Evolutionary conservation across 2,888 invertebrate genomes (phyloP).

Genomic region (Rhagium mordax): DNA sequence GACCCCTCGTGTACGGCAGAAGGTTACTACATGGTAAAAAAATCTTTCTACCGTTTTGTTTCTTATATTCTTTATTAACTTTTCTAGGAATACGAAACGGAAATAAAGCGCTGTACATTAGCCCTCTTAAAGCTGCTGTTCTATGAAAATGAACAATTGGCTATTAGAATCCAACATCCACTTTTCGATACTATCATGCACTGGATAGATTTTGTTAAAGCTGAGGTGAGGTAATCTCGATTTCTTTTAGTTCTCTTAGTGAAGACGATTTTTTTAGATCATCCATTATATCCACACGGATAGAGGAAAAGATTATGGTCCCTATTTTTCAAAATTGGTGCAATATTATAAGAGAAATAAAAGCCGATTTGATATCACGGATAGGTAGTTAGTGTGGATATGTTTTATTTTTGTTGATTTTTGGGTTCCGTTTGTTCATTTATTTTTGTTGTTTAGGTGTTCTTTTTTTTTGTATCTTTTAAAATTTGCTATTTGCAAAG

Average conservation of each 20-base stretch:
- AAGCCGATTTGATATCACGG: conserved; percentile 43
- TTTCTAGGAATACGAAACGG: conserved; percentile 53
- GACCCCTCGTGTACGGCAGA: conserved; percentile 43
- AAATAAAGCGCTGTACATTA: conserved; percentile 50
- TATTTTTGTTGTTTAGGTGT: conserved; percentile 29
- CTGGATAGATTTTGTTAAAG: conserved; percentile 54
- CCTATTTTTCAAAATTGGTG: conserved; percentile 47
- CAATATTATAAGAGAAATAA: conserved; percentile 50
- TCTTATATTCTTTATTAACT: neutral
- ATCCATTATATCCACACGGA: conserved; percentile 52
- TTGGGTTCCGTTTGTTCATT: neutral
- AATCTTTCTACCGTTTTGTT: neutral
- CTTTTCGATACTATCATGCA: conserved; percentile 50
- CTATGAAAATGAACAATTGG: conserved; percentile 48
- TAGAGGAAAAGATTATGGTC: conserved; percentile 49
- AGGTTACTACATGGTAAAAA: conserved; percentile 48
- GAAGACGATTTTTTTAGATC: conserved; percentile 44
- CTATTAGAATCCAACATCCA: conserved; percentile 43
- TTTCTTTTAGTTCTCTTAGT: conserved; percentile 3
- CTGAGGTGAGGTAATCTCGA: conserved; percentile 48
- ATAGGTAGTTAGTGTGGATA: conserved; percentile 43
- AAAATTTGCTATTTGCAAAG: neutral
- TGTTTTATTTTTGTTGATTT: conserved; percentile 22
- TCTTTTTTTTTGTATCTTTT: conserved; percentile 4
- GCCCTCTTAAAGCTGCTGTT: conserved; percentile 49